Conservation (phyloP, 2,797 vertebrate species). For the Gobio occitaniae region DNA sequence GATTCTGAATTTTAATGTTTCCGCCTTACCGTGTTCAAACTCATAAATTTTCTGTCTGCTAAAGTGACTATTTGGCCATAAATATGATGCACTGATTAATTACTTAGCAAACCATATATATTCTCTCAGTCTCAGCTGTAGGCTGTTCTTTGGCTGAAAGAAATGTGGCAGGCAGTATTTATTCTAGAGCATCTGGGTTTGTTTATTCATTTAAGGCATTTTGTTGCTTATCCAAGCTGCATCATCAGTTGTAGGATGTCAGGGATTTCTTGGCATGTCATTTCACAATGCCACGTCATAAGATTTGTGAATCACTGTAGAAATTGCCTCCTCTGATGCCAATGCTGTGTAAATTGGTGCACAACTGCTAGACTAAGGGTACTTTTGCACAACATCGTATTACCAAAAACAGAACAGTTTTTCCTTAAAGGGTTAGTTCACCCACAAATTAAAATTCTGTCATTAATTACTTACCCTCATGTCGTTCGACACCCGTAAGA, state of each 20-base stretch:
- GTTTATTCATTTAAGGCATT: slow-evolving; percentile 14
- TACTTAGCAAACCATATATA: slow-evolving; percentile 64
- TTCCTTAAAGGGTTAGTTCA: no score
- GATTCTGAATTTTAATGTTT: slow-evolving; percentile 59
- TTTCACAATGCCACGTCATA: not conserved
- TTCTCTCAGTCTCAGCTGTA: slow-evolving; percentile 33
- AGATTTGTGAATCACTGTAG: not conserved
- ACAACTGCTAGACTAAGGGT: not conserved
- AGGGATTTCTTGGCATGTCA: not conserved
- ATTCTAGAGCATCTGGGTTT: slow-evolving; percentile 15
- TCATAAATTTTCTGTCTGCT: slow-evolving; percentile 67
- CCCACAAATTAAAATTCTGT: no score
- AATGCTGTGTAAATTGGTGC: not conserved
- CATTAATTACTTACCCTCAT: no score
- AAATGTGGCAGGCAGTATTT: not conserved
- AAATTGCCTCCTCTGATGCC: not conserved
- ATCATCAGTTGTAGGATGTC: not conserved
- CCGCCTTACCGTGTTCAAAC: slow-evolving; percentile 65
- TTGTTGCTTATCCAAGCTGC: not conserved
- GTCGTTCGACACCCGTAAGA: no score
- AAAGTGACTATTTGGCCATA: slow-evolving; percentile 70
- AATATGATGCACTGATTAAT: slow-evolving; percentile 74
- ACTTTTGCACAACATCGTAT: not conserved
- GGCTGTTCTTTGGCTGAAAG: not conserved
- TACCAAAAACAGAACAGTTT: not conserved